Base-by-base conservation (phyloP, 2,113 vertebrate species). In the Otus sunia region DNA sequence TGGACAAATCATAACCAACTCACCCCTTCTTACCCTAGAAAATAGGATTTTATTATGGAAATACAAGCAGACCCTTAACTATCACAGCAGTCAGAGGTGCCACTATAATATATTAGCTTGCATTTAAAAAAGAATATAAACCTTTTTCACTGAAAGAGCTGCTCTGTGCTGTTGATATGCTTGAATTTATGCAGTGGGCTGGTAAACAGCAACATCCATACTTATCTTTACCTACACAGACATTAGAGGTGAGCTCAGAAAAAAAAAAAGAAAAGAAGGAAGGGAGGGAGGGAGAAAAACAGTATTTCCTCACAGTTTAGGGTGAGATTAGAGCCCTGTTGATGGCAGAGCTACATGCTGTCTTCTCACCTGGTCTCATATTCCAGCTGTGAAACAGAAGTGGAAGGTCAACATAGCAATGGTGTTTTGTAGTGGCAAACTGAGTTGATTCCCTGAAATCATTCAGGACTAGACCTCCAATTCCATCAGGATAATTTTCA, bases 401-500 rank as follows among this genome's bases (percentile, higher is more conserved):
- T 64, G 74, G 78, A 92, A 96, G 62, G 91, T 96, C 93, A 88
- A 69, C 59, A 36, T 29, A 93, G 78, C 82, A 84, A 17, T 71
- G 43, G 22, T 86, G 64, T 91, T 87, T 92, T 64, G 22, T 39
- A 88, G 81, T 13, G 15, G 83, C 82, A 94, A 96, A 90, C 93
- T 71, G 90, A 87, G 86, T 41, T 92, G 53, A 90, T 96, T 94
- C 95, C 89, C 73, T 87, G 76, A 93, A 76, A 94, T 97, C 85
- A 53, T 94, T 98, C 78, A 95, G 87, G 77, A 84, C 85, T 49
- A 85, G 80, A 82, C 86, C 95, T 96, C 58, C 36, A 34, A 55
- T 97, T 96, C 92, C 50, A 43, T 95, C 66, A 84, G 94, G 96
- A 96, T 97, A 97, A 98, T 97, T 97, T 98, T 96, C 95, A 84